phyloP scores from a whole-genome alignment of 2,888 invertebrate genomes.

The Tetanocera ferruginea region DNA sequence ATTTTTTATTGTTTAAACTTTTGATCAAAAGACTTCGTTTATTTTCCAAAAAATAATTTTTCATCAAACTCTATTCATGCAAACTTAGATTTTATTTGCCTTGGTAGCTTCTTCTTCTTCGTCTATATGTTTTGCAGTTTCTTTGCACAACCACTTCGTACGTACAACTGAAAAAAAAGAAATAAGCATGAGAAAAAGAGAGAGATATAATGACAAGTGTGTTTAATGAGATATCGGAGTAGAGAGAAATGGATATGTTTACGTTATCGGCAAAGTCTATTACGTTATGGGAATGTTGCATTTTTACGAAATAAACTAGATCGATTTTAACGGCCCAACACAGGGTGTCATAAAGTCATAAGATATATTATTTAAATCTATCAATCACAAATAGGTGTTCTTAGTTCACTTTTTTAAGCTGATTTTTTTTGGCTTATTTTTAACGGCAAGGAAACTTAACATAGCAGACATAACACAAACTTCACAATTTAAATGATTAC shows the following conservation, averaged over 20 bases:
- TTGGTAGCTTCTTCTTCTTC: constrained; percentile 59
- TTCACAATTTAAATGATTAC: too few relatives aligned
- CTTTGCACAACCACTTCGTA: constrained; percentile 62
- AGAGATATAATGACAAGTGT: constrained; percentile 4
- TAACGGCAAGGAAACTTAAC: too few relatives aligned
- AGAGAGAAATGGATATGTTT: background rate
- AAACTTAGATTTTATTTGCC: constrained; percentile 55
- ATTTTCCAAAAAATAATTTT: constrained; percentile 1
- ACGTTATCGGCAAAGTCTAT: constrained; percentile 22
- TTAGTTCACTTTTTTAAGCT: too few relatives aligned
- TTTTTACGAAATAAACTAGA: constrained; percentile 13
- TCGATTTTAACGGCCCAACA: background rate
- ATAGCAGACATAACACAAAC: too few relatives aligned
- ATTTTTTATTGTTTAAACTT: background rate
- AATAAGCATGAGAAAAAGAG: constrained; percentile 10
- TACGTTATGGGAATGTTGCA: constrained; percentile 1
- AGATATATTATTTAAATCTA: too few relatives aligned
- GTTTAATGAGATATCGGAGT: constrained; percentile 15
- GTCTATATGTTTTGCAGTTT: constrained; percentile 59
- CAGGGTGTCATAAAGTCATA: too few relatives aligned
- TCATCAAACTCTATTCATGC: constrained; percentile 48
- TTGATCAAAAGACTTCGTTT: background rate
- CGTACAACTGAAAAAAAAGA: constrained; percentile 34
- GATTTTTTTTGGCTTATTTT: too few relatives aligned
- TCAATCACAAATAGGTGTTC: too few relatives aligned